Evolutionary conservation across 2,113 vertebrate species (phyloP), one percentile per base, ranked within the genome.

Genomic region (Clarias batrachus): DNA sequence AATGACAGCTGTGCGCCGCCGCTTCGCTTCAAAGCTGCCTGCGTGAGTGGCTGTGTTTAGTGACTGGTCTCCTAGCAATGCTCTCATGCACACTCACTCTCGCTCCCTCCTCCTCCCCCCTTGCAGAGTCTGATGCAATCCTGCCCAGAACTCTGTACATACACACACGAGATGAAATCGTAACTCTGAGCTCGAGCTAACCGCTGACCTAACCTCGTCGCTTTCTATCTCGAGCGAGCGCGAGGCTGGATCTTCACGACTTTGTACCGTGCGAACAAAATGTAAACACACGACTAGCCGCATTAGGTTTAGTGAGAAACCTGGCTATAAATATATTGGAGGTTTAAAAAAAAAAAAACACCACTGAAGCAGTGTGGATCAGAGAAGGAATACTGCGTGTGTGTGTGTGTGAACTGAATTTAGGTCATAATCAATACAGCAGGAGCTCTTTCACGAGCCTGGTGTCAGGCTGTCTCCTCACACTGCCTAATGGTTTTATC

Each of bases 121-220:
- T 81, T 48, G 48, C 82, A 85, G 41, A 82, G 89, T 89, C 89
- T 90, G 89, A 90, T 90, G 89, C 89, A 90, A 90, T 90, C 88
- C 88, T 84, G 78, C 87, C 82, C 84, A 73, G 68, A 90, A 89
- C 80, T 70, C 84, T 86, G 88, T 89, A 89, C 89, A 90, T 83
- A 79, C 84, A 84, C 85, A 86, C 78, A 30, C 17, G 25, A 9
- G 73, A 23, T 52, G 59, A n/a, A 77, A 27, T 54, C 25, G n/a
- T 77, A 77, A 21, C n/a, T 85, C 83, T 12, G 71, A 78, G 84
- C 83, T n/a, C 52, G 21, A 70, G 27, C 85, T 54, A 56, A 52
- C 52, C 77, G 16, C 85, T 33, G 85, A 74, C 63, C 54, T 52
- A 68, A 86, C 65, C 82, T 77, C 78, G 68, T 33, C 41, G 23